These are phyloP conservation scores for Masticophis lateralis DNA, from an alignment of 2,797 vertebrate species.

Conservation along the genomic window DNA sequence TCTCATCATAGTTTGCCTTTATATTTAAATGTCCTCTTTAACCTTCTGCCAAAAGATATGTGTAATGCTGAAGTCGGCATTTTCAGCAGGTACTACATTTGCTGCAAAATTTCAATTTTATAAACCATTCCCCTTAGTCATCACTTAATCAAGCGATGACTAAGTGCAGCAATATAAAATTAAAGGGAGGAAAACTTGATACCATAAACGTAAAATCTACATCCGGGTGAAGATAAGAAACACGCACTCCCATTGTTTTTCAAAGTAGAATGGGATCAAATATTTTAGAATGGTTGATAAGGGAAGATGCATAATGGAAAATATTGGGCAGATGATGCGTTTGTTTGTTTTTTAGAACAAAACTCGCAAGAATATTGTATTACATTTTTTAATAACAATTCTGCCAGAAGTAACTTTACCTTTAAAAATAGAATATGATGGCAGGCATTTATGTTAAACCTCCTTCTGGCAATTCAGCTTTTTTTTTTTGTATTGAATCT, in stretches of 20 bases:
- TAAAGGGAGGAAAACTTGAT: constrained; percentile 29
- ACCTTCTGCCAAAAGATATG: constrained; percentile 59
- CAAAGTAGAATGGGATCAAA: constrained; percentile 39
- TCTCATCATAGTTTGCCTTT: constrained; percentile 38
- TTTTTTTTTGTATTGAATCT: constrained; percentile 71
- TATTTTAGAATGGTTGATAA: constrained; percentile 10
- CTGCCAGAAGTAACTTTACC: constrained; percentile 69
- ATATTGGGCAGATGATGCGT: constrained; percentile 37
- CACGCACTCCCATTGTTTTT: constrained; percentile 31
- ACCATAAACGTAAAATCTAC: constrained; percentile 14
- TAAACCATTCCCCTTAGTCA: constrained; percentile 58
- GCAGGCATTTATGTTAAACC: constrained; percentile 71
- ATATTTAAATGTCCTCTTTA: constrained; percentile 45
- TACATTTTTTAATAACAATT: constrained; percentile 67
- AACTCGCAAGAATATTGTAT: constrained; percentile 63
- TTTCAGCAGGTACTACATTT: constrained; percentile 56
- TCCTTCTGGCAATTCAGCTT: constrained; percentile 74
- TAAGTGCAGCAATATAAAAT: constrained; percentile 50
- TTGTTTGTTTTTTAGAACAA: constrained; percentile 28
- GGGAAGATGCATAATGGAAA: constrained; percentile 31
- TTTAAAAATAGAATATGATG: constrained; percentile 74
- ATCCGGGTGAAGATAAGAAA: constrained; percentile 20
- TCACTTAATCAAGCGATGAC: constrained; percentile 63
- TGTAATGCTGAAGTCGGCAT: constrained; percentile 60
- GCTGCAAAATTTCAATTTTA: constrained; percentile 60